Conservation (phyloP, 2,797 vertebrate genomes). For the Oceanodroma leucorhoa region DNA sequence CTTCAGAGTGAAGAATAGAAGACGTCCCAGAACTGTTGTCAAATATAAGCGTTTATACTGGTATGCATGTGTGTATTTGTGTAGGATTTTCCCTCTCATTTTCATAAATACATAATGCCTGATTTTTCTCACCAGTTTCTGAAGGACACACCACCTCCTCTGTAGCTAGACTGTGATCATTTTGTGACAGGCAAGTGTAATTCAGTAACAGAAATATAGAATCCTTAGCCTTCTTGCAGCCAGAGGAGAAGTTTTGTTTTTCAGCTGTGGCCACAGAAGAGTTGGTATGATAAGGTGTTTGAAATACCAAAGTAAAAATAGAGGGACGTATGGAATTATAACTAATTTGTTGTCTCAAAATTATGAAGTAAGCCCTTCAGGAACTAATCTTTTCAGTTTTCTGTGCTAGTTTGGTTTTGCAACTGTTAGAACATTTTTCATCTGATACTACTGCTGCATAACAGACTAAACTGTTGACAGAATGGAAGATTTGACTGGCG, state of each 20-base stretch:
- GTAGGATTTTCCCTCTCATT: not conserved
- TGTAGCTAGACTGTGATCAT: not conserved
- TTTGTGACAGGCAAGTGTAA: not conserved
- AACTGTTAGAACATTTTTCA: not conserved
- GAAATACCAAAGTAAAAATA: not conserved
- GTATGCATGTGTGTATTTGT: not conserved
- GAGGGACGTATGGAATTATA: not conserved
- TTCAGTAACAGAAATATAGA: not conserved
- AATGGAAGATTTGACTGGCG: not conserved
- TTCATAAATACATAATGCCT: not conserved
- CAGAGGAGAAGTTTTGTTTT: not conserved
- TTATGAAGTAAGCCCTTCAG: not conserved
- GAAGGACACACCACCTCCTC: not conserved
- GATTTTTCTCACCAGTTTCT: not conserved
- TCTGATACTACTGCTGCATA: not conserved
- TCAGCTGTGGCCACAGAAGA: not conserved
- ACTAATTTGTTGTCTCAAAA: not conserved
- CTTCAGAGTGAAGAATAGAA: not conserved
- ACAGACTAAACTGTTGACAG: not conserved
- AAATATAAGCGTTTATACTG: not conserved
- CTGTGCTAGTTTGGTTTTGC: not conserved
- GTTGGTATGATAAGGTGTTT: not conserved
- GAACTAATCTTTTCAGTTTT: not conserved
- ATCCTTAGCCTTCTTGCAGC: not conserved
- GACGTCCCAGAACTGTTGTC: not conserved